Evolutionary conservation across 2,888 invertebrate species (phyloP).

Genomic region (Physocephala rufipes): DNA sequence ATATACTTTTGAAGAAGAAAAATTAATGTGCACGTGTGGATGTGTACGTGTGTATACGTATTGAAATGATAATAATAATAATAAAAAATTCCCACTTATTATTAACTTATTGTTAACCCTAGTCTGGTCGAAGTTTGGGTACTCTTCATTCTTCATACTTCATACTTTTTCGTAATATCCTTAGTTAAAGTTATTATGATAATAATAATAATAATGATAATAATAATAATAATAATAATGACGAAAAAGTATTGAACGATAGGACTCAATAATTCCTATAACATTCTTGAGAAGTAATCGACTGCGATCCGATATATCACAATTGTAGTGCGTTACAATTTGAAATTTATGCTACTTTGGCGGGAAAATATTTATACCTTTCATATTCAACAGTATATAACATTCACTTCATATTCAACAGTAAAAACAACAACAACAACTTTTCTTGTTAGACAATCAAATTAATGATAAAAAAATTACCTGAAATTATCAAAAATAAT

Average conservation of each 20-base stretch:
- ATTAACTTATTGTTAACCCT: too few species aligned
- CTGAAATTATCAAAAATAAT: constrained; percentile 18
- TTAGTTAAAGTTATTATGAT: too few species aligned
- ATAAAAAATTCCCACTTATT: too few species aligned
- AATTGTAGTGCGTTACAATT: neutral
- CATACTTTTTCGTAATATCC: too few species aligned
- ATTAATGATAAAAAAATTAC: constrained; percentile 33
- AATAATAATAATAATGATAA: too few species aligned
- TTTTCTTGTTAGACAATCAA: constrained; percentile 26
- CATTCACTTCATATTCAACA: constrained; percentile 29
- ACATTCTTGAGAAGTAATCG: too few species aligned
- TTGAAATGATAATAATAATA: neutral
- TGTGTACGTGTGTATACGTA: constrained; percentile 12
- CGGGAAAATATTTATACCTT: constrained; percentile 33
- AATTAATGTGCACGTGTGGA: neutral
- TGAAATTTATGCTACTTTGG: constrained; percentile 21
- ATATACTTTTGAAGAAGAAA: too few species aligned
- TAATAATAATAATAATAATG: too few species aligned
- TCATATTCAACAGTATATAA: constrained; percentile 12
- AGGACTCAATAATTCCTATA: too few species aligned
- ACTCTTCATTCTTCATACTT: too few species aligned
- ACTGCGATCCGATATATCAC: neutral
- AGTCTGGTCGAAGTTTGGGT: too few species aligned
- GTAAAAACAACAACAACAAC: constrained; percentile 32
- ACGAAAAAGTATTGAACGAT: too few species aligned